Evolutionary conservation across 2,797 vertebrate species (phyloP).

Genomic region (Crocidura indochinensis): DNA sequence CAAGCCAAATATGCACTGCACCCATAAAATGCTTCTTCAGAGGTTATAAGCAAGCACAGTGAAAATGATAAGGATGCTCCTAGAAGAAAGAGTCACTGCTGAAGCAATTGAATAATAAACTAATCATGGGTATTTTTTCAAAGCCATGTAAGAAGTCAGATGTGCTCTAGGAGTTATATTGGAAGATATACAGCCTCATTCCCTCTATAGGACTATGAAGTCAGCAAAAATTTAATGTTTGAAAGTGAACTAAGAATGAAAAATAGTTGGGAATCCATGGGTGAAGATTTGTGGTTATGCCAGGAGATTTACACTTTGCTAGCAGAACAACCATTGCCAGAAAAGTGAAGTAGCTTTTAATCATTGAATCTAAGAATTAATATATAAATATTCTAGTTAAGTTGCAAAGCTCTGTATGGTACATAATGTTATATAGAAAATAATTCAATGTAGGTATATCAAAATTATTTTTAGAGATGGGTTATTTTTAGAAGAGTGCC

Average conservation of each 20-base stretch:
- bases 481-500: no score
- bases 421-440: slow-evolving; percentile 37
- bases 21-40: not conserved
- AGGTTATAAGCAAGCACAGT: not conserved
- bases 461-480: no score
- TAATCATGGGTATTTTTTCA: not conserved
- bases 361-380: slow-evolving; percentile 1
- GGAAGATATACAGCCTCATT: not conserved
- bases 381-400: slow-evolving; percentile 6
- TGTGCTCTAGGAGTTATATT: not conserved
- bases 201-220: not conserved
- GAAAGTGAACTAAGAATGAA: not conserved
- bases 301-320: not conserved
- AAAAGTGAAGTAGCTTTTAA: not conserved
- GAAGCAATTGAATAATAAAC: not conserved
- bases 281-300: slow-evolving; percentile 19
- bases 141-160: not conserved
- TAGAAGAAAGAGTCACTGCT: not conserved
- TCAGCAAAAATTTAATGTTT: slow-evolving; percentile 5
- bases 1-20: not conserved
- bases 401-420: not conserved
- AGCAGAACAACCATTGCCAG: not conserved
- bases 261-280: not conserved
- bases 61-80: not conserved
- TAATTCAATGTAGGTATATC: not conserved